Conservation (phyloP, 2,113 vertebrate genomes). For the Addax nasomaculatus region DNA sequence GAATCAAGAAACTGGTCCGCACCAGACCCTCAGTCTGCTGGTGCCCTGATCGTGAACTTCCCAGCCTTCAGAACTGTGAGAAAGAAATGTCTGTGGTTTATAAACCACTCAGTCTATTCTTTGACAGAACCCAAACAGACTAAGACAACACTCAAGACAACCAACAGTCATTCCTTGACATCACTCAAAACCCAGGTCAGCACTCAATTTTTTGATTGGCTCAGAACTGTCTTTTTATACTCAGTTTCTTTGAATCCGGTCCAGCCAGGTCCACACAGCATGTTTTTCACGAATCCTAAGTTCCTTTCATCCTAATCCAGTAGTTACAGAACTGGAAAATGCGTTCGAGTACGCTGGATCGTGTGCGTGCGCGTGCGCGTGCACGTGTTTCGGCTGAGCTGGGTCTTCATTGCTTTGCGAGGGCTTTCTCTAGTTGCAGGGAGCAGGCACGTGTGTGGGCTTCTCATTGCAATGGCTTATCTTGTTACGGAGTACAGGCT, state of each 20-base stretch:
- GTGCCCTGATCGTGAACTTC: not conserved
- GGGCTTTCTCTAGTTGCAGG: not conserved
- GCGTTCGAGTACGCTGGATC: not conserved
- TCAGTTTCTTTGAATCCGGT: not conserved
- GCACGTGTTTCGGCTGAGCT: not conserved
- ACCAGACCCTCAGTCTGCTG: not conserved
- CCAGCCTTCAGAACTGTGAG: not conserved
- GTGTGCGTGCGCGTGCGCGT: rapidly evolving
- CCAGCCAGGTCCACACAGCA: not conserved
- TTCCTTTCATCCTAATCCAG: not conserved
- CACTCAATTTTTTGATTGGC: not conserved
- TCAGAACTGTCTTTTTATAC: not conserved
- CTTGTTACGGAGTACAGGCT: not conserved
- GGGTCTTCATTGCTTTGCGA: not conserved
- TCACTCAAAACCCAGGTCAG: not conserved
- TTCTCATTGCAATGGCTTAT: not conserved
- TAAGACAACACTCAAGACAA: not conserved
- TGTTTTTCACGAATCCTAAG: not conserved
- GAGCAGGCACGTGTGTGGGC: not conserved
- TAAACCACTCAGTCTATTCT: not conserved
- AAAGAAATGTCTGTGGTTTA: not conserved
- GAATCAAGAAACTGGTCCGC: not conserved
- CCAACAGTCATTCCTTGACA: not conserved
- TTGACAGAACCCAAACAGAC: not conserved
- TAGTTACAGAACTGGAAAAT: not conserved